phyloP scores from a whole-genome alignment of 2,113 vertebrate genomes.

The Camelus bactrianus region DNA sequence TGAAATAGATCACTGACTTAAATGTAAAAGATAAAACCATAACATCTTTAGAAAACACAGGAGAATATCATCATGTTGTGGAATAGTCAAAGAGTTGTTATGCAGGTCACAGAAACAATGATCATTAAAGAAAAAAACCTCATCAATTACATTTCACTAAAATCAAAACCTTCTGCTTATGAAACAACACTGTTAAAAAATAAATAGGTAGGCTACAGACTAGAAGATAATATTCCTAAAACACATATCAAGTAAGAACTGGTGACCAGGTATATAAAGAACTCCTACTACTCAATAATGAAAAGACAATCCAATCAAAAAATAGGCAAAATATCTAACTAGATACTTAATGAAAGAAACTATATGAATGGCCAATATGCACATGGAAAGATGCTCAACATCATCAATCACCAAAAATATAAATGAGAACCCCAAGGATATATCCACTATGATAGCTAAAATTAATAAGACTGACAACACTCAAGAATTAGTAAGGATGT shows the following conservation, averaged over 20 bases:
- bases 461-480: background rate
- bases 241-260: background rate
- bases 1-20: background rate
- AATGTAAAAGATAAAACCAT: background rate
- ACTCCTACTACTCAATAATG: background rate
- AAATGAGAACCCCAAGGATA: background rate
- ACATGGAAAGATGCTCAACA: background rate
- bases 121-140: background rate
- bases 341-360: background rate
- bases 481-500: background rate
- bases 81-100: background rate
- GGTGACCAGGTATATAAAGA: background rate
- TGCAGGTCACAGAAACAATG: background rate
- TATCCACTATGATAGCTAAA: background rate
- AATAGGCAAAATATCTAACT: background rate
- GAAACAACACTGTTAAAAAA: background rate
- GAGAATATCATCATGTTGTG: background rate
- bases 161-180: background rate
- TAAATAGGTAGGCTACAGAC: background rate
- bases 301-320: background rate
- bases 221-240: background rate
- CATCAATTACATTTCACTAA: background rate
- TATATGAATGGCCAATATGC: background rate
- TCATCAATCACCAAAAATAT: background rate
- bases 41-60: background rate